Evolutionary conservation across 2,797 vertebrate species (phyloP).

Genomic region (Gadopsis marmoratus): DNA sequence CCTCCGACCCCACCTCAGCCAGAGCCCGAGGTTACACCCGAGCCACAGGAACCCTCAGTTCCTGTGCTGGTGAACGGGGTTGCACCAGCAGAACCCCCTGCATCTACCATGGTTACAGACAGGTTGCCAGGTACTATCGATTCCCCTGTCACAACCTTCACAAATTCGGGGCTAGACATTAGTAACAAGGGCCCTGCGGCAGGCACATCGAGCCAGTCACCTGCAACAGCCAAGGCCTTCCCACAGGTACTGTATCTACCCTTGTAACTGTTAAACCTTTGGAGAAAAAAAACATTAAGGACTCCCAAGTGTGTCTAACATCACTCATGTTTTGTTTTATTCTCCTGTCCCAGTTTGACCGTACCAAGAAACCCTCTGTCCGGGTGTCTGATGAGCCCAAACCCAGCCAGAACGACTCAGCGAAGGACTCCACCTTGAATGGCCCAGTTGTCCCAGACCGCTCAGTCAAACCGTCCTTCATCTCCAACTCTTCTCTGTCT

Average conservation of each 20-base stretch:
- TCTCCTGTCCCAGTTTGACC: slow-evolving; percentile 88
- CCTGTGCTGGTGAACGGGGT: slow-evolving; percentile 78
- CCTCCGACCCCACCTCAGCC: slow-evolving; percentile 78
- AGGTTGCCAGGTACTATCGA: slow-evolving; percentile 71
- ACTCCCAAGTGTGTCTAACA: neutral
- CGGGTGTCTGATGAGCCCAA: slow-evolving; percentile 79
- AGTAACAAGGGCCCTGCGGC: slow-evolving; percentile 53
- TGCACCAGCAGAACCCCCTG: slow-evolving; percentile 72
- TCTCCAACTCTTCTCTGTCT: slow-evolving; percentile 70
- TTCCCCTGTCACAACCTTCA: slow-evolving; percentile 75
- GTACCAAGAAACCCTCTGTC: slow-evolving; percentile 91
- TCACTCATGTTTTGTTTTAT: slow-evolving; percentile 18
- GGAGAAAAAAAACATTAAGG: neutral
- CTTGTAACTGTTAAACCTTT: neutral
- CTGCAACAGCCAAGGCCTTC: slow-evolving; percentile 80
- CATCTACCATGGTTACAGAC: slow-evolving; percentile 54
- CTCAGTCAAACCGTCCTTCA: slow-evolving; percentile 87
- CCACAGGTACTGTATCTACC: slow-evolving; percentile 89
- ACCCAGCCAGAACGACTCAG: slow-evolving; percentile 76
- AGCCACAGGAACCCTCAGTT: slow-evolving; percentile 66
- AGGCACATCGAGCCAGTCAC: slow-evolving; percentile 69
- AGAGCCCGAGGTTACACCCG: slow-evolving; percentile 73
- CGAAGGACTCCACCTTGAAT: slow-evolving; percentile 80
- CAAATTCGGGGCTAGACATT: slow-evolving; percentile 44
- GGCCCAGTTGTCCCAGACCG: slow-evolving; percentile 89